Conservation (phyloP, 2,113 vertebrate species). For the Amia ocellicauda region DNA sequence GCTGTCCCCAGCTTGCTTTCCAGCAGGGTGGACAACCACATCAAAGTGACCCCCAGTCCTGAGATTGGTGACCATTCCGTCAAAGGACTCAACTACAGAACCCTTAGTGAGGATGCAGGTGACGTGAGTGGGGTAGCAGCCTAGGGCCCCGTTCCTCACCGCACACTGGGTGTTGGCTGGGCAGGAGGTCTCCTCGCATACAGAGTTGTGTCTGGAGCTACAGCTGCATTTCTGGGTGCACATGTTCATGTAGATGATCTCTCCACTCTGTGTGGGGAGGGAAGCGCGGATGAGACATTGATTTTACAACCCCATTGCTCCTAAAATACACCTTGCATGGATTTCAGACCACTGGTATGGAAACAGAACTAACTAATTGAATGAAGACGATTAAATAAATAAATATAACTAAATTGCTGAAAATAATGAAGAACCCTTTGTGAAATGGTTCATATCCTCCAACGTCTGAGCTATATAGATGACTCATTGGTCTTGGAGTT, state of each 20-base stretch:
- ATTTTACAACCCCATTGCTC: too few species aligned
- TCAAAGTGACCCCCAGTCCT: neutral
- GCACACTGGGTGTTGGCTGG: slow-evolving; percentile 8
- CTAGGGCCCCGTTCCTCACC: slow-evolving; percentile 7
- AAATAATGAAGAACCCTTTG: too few species aligned
- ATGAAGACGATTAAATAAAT: too few species aligned
- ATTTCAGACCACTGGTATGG: too few species aligned
- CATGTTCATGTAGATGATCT: neutral
- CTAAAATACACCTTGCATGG: too few species aligned
- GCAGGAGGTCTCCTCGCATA: slow-evolving; percentile 17
- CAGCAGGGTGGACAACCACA: neutral
- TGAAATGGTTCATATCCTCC: too few species aligned
- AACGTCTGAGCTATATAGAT: too few species aligned
- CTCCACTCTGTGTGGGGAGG: slow-evolving; percentile 1
- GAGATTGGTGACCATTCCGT: neutral
- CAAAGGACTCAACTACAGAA: neutral
- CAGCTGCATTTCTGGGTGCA: slow-evolving; percentile 23
- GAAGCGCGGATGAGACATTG: too few species aligned
- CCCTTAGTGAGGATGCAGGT: slow-evolving; percentile 1
- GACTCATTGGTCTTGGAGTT: too few species aligned
- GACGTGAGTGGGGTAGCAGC: slow-evolving; percentile 11
- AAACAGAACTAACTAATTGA: too few species aligned
- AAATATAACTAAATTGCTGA: too few species aligned
- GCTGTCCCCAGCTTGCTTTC: neutral
- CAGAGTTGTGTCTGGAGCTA: neutral